Evolutionary conservation across 2,888 invertebrate genomes (phyloP).

Genomic region (Ametastegia equiseti): DNA sequence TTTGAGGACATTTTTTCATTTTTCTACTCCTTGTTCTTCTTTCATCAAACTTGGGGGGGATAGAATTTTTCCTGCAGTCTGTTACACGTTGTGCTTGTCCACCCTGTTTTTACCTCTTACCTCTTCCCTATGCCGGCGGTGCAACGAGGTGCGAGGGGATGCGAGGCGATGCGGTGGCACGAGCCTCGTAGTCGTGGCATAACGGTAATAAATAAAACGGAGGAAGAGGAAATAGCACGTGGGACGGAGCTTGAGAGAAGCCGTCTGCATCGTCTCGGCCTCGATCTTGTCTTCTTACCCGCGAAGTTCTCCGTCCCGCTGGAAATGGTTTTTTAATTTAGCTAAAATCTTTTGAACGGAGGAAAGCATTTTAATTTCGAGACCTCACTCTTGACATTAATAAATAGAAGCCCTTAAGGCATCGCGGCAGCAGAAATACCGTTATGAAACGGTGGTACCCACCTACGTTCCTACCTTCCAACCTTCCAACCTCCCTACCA

Average conservation of each 20-base stretch:
- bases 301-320: not conserved
- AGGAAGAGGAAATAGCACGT: not conserved
- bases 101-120: not conserved
- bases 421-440: slow-evolving; percentile 33
- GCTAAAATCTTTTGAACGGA: slow-evolving; percentile 58
- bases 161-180: not conserved
- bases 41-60: not conserved
- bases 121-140: not conserved
- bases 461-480: too few relatives aligned
- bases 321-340: slow-evolving; percentile 59
- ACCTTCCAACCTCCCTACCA: too few relatives aligned
- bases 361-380: slow-evolving; percentile 36
- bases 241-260: slow-evolving; percentile 3
- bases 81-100: too few relatives aligned
- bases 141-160: slow-evolving; percentile 23
- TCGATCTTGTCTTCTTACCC: too few relatives aligned
- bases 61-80: not conserved
- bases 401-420: slow-evolving; percentile 51
- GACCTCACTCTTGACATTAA: slow-evolving; percentile 37
- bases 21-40: not conserved
- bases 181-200: not conserved
- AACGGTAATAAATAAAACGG: slow-evolving; percentile 25
- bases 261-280: slow-evolving; percentile 10
- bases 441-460: slow-evolving; percentile 37
- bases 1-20: not conserved